These are phyloP conservation scores for Chrysolina americana DNA, from an alignment of 2,888 invertebrate genomes.

Conservation along the genomic window DNA sequence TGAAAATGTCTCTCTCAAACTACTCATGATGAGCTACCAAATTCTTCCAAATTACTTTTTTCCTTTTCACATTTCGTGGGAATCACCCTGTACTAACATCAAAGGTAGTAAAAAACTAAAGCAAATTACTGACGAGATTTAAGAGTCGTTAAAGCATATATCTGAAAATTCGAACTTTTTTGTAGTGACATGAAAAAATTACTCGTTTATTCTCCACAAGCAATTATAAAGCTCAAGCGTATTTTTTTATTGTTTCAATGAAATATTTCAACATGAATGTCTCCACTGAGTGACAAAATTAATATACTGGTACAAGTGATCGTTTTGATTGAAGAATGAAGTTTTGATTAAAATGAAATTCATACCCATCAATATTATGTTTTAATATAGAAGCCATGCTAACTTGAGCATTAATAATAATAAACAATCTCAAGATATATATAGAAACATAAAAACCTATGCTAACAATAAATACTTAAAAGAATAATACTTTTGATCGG, in stretches of 20 bases:
- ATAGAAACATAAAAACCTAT: slow-evolving; percentile 20
- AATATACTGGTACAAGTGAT: neutral
- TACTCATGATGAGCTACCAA: too few species aligned
- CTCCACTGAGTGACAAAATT: too few species aligned
- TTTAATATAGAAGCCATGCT: slow-evolving; percentile 2
- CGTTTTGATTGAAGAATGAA: neutral
- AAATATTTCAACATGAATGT: neutral
- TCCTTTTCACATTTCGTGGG: neutral
- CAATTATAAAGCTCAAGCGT: too few species aligned
- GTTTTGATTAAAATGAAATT: neutral
- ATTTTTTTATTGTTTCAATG: neutral
- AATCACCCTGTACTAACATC: neutral
- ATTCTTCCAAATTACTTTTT: too few species aligned
- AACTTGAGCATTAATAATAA: slow-evolving; percentile 8
- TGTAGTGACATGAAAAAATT: too few species aligned
- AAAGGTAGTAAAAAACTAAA: neutral
- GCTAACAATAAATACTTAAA: slow-evolving; percentile 10
- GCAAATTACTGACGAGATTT: too few species aligned
- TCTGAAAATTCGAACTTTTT: too few species aligned
- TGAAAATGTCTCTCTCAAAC: too few species aligned
- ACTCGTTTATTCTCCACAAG: too few species aligned
- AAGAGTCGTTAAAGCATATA: too few species aligned
- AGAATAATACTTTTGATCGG: slow-evolving; percentile 18
- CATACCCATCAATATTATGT: neutral
- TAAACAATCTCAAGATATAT: slow-evolving; percentile 14